phyloP scores from a whole-genome alignment of 1,140 invertebrate genomes.

The Mamestra configurata region DNA sequence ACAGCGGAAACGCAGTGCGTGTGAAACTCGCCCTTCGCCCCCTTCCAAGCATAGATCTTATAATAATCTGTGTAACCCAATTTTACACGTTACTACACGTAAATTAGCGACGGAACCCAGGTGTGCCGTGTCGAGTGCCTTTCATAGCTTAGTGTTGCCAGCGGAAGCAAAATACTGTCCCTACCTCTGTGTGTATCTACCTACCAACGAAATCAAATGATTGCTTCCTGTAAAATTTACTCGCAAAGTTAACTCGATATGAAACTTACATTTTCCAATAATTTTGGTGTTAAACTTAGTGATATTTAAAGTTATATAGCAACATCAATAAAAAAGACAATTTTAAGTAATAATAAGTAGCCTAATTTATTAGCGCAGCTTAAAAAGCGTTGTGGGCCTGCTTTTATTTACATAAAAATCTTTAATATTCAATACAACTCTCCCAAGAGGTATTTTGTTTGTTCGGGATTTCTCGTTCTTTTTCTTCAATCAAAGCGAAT shows the following conservation, averaged over 20 bases:
- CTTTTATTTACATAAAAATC: not conserved
- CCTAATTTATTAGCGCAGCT: no score
- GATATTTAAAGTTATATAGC: no score
- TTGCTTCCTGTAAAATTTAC: not conserved
- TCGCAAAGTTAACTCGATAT: no score
- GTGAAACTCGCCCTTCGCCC: not conserved
- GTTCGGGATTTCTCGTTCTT: not conserved
- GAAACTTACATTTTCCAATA: no score
- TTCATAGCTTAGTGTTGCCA: conserved; percentile 44
- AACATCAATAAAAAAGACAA: no score
- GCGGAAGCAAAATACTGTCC: conserved; percentile 14
- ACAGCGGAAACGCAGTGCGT: conserved; percentile 9
- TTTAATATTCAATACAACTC: not conserved
- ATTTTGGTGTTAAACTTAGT: no score
- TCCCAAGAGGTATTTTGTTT: not conserved
- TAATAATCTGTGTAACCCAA: conserved; percentile 52
- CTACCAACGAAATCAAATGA: not conserved
- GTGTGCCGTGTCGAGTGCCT: conserved; percentile 53
- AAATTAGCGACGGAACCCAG: conserved; percentile 54
- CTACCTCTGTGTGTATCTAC: not conserved
- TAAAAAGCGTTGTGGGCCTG: no score
- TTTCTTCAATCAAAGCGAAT: not conserved
- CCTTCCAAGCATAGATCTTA: conserved; percentile 29
- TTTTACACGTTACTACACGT: conserved; percentile 49
- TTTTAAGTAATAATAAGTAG: no score